These are phyloP conservation scores for Sorex fumeus DNA, from an alignment of 2,113 vertebrate species.

Conservation along the genomic window DNA sequence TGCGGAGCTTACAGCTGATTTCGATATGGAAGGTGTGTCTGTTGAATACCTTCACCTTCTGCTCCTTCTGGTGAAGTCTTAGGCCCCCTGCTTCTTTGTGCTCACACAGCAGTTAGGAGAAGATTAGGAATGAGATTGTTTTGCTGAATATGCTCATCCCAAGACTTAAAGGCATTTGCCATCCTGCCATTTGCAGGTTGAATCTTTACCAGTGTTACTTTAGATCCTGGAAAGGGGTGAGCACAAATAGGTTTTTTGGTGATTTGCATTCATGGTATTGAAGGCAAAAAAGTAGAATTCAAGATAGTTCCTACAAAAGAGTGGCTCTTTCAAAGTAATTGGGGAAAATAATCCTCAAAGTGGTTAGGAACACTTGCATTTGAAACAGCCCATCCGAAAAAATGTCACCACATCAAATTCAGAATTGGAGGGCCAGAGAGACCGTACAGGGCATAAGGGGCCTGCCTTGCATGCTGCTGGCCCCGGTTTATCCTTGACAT, in stretches of 20 bases:
- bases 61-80: background rate
- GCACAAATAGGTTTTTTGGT: background rate
- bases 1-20: constrained; percentile 94
- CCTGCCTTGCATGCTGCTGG: no score
- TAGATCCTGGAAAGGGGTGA: background rate
- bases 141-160: background rate
- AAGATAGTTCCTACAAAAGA: background rate
- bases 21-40: constrained; percentile 97
- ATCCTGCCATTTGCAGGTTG: constrained; percentile 2
- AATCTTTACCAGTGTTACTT: background rate
- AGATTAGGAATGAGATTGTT: no score
- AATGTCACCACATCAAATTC: background rate
- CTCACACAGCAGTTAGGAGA: background rate
- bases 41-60: constrained; percentile 30
- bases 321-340: constrained; percentile 28
- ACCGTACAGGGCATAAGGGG: no score
- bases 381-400: background rate
- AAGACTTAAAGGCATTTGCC: background rate
- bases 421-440: no score
- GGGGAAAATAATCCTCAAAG: background rate
- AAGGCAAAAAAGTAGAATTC: constrained; percentile 7
- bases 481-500: no score
- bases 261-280: background rate
- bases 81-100: background rate
- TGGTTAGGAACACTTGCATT: background rate